A percentile compares a stretch with the other conserved stretches of the same genome.
Evolutionary conservation across 1,140 invertebrate genomes (phyloP).

Genomic region (Neodiprion fabricii): DNA sequence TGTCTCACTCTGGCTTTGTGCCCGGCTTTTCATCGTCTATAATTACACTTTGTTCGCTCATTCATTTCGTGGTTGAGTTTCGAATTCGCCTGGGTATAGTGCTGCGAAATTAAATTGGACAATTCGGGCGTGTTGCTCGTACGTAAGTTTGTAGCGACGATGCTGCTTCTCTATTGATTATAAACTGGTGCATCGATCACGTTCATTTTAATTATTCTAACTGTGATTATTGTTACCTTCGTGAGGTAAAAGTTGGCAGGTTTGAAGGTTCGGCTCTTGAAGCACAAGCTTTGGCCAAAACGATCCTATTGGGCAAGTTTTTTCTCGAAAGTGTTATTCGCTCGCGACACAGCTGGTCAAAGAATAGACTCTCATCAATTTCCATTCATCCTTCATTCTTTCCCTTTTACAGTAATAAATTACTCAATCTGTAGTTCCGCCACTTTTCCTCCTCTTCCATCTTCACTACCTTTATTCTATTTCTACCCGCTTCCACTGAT

Average conservation of each 20-base stretch:
- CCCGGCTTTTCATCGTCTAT: neutral
- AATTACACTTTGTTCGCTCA: neutral
- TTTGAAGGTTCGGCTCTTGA: too few relatives aligned
- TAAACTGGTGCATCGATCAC: neutral
- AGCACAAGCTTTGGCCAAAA: neutral
- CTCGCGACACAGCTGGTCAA: neutral
- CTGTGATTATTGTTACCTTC: too few relatives aligned
- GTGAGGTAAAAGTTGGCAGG: too few relatives aligned
- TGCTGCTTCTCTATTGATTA: neutral
- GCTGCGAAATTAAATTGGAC: neutral
- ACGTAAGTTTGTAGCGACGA: too few relatives aligned
- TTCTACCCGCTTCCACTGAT: slow-evolving; percentile 35
- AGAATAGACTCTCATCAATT: slow-evolving; percentile 2
- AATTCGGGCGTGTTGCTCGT: neutral
- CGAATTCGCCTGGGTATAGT: neutral
- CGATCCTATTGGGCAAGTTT: neutral
- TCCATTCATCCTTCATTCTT: neutral
- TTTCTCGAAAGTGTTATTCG: neutral
- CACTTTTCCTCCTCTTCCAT: neutral
- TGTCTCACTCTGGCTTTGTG: neutral
- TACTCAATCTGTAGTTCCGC: neutral
- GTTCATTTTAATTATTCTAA: neutral
- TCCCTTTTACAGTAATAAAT: neutral
- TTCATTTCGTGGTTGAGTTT: neutral
- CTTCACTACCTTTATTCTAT: neutral